phyloP scores from a whole-genome alignment of 1,140 invertebrate genomes.

The Meloidogyne floridensis region DNA sequence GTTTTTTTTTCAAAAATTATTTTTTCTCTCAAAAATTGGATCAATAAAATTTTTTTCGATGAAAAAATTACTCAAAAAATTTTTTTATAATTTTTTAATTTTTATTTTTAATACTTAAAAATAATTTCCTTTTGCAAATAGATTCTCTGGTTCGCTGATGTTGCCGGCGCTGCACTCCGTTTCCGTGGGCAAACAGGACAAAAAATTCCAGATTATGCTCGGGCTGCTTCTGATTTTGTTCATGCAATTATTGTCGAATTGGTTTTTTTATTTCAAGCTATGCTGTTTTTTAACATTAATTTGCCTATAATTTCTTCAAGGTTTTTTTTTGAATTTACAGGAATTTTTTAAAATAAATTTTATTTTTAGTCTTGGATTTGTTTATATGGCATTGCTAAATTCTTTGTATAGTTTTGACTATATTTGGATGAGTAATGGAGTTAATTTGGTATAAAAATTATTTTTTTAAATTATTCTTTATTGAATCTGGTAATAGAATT shows the following conservation, averaged over 20 bases:
- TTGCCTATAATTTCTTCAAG: slow-evolving; percentile 44
- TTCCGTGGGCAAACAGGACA: slow-evolving; percentile 39
- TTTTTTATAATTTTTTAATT: not conserved
- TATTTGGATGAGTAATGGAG: slow-evolving; percentile 53
- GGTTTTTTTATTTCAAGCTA: slow-evolving; percentile 55
- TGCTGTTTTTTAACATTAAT: slow-evolving; percentile 43
- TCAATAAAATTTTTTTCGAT: not conserved
- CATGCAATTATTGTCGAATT: slow-evolving; percentile 53
- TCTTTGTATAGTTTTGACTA: slow-evolving; percentile 62
- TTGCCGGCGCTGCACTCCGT: slow-evolving; percentile 47
- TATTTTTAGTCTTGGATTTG: slow-evolving; percentile 42
- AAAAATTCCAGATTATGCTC: slow-evolving; percentile 42
- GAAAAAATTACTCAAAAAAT: not conserved
- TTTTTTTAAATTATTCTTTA: not conserved
- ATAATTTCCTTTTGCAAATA: not conserved
- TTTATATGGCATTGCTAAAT: slow-evolving; percentile 57
- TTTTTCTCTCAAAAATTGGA: no score
- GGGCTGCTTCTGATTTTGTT: slow-evolving; percentile 53
- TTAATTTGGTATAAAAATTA: slow-evolving; percentile 28
- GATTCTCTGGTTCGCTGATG: slow-evolving; percentile 59
- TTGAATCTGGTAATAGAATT: not conserved
- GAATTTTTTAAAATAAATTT: not conserved
- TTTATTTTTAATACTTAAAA: not conserved
- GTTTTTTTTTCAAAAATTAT: no score
- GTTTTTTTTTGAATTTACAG: not conserved